Evolutionary conservation across 1,140 invertebrate genomes (phyloP), one percentile per base, ranked within the genome.

Genomic region (Nasonia longicornis): DNA sequence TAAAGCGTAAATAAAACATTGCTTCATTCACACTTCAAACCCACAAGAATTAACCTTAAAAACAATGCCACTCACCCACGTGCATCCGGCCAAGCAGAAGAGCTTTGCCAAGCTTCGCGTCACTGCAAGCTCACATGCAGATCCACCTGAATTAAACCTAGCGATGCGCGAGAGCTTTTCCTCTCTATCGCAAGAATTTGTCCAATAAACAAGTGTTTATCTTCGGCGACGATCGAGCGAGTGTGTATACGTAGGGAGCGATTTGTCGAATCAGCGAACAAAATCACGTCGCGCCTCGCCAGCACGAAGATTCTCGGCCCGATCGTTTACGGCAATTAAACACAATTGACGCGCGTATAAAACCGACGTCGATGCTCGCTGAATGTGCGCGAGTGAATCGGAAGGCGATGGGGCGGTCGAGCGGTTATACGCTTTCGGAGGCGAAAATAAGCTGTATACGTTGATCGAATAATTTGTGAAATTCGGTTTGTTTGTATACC

Each of bases 321-420:
- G 3, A n/a, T 12, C 26, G 31, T 58, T 70, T 20, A n/a, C 67
- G 70, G 81, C 85, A 86, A 87, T 87, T 86, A 85, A 85, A 85
- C 83, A 77, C 84, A 84, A 86, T 87, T 87, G 84, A 83, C 82
- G 81, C 82, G 81, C 79, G 82, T 85, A 84, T 86, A 74, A 84
- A 79, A 69, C 31, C 35, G 82, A n/a, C 20, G 52, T n/a, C 52
- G 20, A 58, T 58, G 20, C 52, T 7, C 16, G 52, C 2, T 58
- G 16, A 58, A n/a, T 16, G 3, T n/a, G 31, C 2, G 20, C 2
- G 20, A 16, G 20, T 58, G 6, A 7, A 58, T 58, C 52, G 52
- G 20, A 58, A 58, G 16, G 52, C 16, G 52, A 16, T 16, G 48
- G 3, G 16, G 3, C 12, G 16, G 48, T 58, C 6, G 20, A 58